Evolutionary conservation across 1,140 invertebrate species (phyloP).

Genomic region (Lysiphlebus fabarum): DNA sequence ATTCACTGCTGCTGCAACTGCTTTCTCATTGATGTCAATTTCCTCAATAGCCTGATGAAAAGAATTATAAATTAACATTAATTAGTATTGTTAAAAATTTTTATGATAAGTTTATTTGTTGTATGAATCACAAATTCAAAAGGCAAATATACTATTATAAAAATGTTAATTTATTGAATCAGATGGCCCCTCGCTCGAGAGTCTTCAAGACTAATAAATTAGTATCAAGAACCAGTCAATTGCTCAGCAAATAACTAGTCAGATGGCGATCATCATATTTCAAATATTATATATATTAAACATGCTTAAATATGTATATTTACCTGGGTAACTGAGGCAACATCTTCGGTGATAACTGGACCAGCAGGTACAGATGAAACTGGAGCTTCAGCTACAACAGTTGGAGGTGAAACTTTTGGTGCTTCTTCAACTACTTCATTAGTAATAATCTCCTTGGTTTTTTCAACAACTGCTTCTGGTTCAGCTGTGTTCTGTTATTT

Average conservation of each 20-base stretch:
- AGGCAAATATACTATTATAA: slow-evolving; percentile 4
- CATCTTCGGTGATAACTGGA: slow-evolving; percentile 51
- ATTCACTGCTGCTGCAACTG: slow-evolving; percentile 49
- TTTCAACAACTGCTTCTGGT: slow-evolving; percentile 40
- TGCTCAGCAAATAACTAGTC: slow-evolving; percentile 35
- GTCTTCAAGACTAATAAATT: slow-evolving; percentile 37
- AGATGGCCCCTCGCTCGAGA: slow-evolving; percentile 53
- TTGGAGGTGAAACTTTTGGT: slow-evolving; percentile 41
- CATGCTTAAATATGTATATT: background rate
- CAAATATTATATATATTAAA: slow-evolving; percentile 5
- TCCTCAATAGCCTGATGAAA: slow-evolving; percentile 46
- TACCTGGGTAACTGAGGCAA: slow-evolving; percentile 52
- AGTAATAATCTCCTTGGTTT: slow-evolving; percentile 36
- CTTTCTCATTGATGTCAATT: slow-evolving; percentile 51
- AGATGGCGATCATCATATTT: slow-evolving; percentile 47
- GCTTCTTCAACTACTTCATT: slow-evolving; percentile 41
- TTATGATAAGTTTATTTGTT: background rate
- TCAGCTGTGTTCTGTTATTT: slow-evolving; percentile 45
- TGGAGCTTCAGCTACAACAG: slow-evolving; percentile 38
- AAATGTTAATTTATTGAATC: slow-evolving; percentile 29
- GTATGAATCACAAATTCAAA: background rate
- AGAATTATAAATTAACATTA: slow-evolving; percentile 20
- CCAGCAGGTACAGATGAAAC: slow-evolving; percentile 33
- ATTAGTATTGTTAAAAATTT: background rate
- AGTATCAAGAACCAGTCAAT: slow-evolving; percentile 37